Evolutionary conservation across 2,888 invertebrate genomes (phyloP), one percentile per base, ranked within the genome.

Genomic region (Synergus gifuensis): DNA sequence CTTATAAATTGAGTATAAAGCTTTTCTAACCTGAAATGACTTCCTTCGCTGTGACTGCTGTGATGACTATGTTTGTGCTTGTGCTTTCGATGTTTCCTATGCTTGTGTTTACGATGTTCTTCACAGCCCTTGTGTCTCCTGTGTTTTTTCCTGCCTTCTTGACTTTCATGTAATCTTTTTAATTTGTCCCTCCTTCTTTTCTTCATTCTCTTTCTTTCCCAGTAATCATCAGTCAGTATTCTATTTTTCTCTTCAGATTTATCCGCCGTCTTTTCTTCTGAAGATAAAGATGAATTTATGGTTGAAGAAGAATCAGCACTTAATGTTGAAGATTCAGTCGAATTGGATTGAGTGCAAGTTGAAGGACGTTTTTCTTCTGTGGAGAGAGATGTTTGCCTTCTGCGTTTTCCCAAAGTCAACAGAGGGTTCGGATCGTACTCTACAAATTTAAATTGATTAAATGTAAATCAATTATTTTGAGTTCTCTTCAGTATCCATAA

Each of bases 391-490:
- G 95, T 95, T 81, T 96, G 94, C 83, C 97, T 94, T 89, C 96
- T 95, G 85, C 97, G 93, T 91, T 97, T 97, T 46, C 96, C 95
- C 81, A 97, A 92, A 9, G 96, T 95, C 85, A 96, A 93, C 22
- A 97, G 91, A 5, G 97, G 97, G 91, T 97, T 97, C 2, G 95
- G 95, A 92, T 97, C 96, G 89, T 97, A 96, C 92, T 96, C 97
- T 97, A 93, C 8, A 94, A 94, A 44, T 42, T 42, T 4, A 44
- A 44, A 46, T 67, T n/a, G 3, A 54, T 9, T 16, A 14, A 4
- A 16, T 49, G 7, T 4, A 49, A 54, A n/a, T 54, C 8, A 54
- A 54, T 18, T 2, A n/a, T 18, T 54, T n/a, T n/a, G 8, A 54
- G n/a, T n/a, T 54, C n/a, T 9, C 36, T 5, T 36, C 8, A n/a